Evolutionary conservation across 2,888 invertebrate genomes (phyloP).

Genomic region (Agriopis aurantiaria): DNA sequence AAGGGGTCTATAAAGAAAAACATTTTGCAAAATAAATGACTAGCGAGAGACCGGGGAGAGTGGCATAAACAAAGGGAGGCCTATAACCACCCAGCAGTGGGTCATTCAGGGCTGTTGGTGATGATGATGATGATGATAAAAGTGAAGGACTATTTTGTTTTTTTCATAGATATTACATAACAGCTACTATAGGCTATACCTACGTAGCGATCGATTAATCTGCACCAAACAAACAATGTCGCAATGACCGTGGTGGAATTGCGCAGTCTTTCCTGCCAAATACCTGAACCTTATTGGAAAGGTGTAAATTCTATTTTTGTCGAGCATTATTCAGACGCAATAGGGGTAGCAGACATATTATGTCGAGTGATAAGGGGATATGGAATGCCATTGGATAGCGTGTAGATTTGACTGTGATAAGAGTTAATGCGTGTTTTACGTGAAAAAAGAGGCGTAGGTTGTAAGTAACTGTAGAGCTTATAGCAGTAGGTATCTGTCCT

Average conservation of each 20-base stretch:
- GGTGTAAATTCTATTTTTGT: too few species aligned
- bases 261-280: constrained; percentile 21
- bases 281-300: constrained; percentile 8
- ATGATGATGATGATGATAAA: too few species aligned
- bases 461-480: background rate
- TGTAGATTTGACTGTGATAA: constrained; percentile 12
- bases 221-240: constrained; percentile 23
- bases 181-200: too few species aligned
- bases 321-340: background rate
- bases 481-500: background rate
- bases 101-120: too few species aligned
- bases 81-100: too few species aligned
- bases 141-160: background rate
- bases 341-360: background rate
- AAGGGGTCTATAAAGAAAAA: too few species aligned
- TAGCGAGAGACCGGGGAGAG: too few species aligned
- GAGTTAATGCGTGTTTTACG: constrained; percentile 1
- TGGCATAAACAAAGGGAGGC: too few species aligned
- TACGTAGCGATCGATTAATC: constrained; percentile 9
- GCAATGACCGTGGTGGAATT: constrained; percentile 17
- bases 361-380: constrained; percentile 1
- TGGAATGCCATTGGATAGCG: constrained; percentile 14
- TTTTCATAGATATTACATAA: background rate
- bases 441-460: background rate
- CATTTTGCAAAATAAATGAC: too few species aligned